Conservation (phyloP, 2,888 invertebrate species). For the Cetonia aurata region DNA sequence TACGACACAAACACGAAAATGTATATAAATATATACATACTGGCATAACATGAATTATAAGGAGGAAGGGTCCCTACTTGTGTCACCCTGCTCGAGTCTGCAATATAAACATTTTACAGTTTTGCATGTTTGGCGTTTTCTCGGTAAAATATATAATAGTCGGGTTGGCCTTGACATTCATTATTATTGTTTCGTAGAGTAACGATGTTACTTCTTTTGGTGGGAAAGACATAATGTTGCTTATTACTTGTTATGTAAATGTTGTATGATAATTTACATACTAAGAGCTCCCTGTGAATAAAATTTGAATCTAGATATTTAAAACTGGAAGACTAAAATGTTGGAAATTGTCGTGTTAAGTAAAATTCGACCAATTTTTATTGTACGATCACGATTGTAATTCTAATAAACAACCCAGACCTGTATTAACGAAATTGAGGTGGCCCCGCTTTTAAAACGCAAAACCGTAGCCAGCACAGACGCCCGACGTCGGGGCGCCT, state of each 20-base stretch:
- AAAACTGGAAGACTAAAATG: background rate
- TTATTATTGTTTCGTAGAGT: background rate
- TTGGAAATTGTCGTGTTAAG: background rate
- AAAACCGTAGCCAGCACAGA: constrained; percentile 49
- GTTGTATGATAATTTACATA: too few relatives aligned
- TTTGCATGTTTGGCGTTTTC: constrained; percentile 39
- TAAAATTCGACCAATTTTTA: constrained; percentile 37
- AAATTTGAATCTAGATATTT: background rate
- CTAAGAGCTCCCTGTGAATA: background rate
- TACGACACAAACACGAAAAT: constrained; percentile 36
- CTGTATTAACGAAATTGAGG: constrained; percentile 38
- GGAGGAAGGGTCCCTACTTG: constrained; percentile 8
- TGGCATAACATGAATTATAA: constrained; percentile 31
- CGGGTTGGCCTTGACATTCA: constrained; percentile 32
- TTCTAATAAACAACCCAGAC: background rate
- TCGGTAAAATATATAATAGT: constrained; percentile 14
- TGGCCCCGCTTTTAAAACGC: constrained; percentile 40
- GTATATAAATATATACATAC: background rate
- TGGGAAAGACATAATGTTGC: background rate
- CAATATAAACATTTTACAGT: constrained; percentile 45
- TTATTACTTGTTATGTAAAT: background rate
- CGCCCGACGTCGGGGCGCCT: constrained; percentile 56
- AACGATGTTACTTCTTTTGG: background rate
- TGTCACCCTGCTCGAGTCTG: constrained; percentile 19
- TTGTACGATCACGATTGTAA: background rate